Evolutionary conservation across 1,140 invertebrate genomes (phyloP).

Genomic region (Varroa destructor): DNA sequence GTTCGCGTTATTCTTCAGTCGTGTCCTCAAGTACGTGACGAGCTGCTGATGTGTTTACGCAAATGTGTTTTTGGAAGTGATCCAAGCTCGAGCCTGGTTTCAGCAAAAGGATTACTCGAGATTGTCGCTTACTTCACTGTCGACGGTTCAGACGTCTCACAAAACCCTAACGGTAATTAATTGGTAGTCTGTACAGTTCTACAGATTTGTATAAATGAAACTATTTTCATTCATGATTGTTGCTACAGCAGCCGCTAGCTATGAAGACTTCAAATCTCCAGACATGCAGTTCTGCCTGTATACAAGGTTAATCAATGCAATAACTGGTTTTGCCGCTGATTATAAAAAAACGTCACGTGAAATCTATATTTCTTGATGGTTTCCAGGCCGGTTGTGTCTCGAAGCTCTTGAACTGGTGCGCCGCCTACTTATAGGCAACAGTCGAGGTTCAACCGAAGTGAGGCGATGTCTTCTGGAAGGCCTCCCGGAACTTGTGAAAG

Average conservation of each 20-base stretch:
- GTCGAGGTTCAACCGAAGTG: background rate
- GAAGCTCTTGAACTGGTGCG: slow-evolving; percentile 12
- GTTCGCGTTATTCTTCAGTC: slow-evolving; percentile 2
- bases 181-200: no score
- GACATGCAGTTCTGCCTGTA: no score
- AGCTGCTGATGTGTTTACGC: background rate
- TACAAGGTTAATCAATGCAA: no score
- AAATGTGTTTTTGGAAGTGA: slow-evolving; percentile 2
- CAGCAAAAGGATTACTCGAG: slow-evolving; percentile 9
- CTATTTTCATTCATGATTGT: no score
- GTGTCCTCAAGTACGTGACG: slow-evolving; percentile 18
- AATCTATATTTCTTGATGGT: background rate
- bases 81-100: background rate
- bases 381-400: slow-evolving; percentile 1
- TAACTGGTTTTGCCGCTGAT: background rate
- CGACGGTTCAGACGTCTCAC: background rate
- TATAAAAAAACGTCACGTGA: background rate
- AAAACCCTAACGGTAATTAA: slow-evolving; percentile 19
- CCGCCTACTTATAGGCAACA: background rate
- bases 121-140: slow-evolving; percentile 10
- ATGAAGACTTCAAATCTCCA: no score
- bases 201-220: no score
- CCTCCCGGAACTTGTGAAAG: background rate
- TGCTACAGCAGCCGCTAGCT: no score
- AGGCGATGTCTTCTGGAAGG: background rate